These are phyloP conservation scores for Drosophila algonquin DNA, from an alignment of 2,888 invertebrate species.

Conservation along the genomic window DNA sequence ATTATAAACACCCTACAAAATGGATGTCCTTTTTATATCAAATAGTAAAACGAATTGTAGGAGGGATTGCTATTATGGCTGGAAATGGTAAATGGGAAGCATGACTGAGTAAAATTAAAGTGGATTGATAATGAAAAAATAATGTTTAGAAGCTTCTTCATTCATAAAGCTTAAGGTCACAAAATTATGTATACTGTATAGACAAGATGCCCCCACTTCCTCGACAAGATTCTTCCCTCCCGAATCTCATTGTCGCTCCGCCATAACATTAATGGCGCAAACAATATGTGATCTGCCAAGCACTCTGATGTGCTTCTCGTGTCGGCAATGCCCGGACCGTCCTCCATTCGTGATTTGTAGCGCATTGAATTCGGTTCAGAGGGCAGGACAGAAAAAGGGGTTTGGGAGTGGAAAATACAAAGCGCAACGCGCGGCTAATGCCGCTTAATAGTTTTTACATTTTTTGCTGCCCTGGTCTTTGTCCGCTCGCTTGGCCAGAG, in stretches of 20 bases:
- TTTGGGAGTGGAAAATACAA: slow-evolving; percentile 57
- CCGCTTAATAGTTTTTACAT: slow-evolving; percentile 78
- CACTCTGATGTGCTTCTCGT: background rate
- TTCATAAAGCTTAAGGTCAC: too few relatives aligned
- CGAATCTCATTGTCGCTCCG: too few relatives aligned
- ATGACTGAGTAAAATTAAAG: background rate
- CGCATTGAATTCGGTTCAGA: slow-evolving; percentile 36
- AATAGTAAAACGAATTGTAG: background rate
- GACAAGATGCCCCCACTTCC: too few relatives aligned
- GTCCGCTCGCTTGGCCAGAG: slow-evolving; percentile 56
- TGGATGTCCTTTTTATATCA: background rate
- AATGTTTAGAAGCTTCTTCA: background rate
- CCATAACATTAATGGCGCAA: background rate
- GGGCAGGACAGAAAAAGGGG: slow-evolving; percentile 13
- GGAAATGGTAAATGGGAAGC: background rate
- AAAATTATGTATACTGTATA: too few relatives aligned
- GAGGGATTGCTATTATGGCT: background rate
- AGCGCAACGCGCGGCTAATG: slow-evolving; percentile 74
- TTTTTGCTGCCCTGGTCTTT: slow-evolving; percentile 52
- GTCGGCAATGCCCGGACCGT: slow-evolving; percentile 32
- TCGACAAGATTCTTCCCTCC: too few relatives aligned
- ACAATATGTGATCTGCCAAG: background rate
- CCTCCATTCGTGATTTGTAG: slow-evolving; percentile 42
- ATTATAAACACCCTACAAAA: slow-evolving; percentile 1
- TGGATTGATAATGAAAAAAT: background rate